A percentile compares a stretch with the other conserved stretches of the same genome.
Conservation (phyloP, 1,140 invertebrate genomes). For the Drosophila albomicans region DNA sequence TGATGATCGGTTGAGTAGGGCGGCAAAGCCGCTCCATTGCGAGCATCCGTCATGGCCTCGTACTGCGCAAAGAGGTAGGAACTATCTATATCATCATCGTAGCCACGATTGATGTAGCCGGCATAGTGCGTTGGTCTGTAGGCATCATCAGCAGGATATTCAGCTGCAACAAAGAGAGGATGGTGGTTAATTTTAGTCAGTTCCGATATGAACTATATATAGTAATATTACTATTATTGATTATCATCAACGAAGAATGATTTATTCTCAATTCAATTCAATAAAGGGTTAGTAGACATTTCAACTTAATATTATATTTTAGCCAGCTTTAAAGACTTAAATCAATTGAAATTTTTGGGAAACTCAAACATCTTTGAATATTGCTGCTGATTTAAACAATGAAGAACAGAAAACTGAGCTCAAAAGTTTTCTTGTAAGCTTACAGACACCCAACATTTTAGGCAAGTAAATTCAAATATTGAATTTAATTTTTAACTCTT, state of each 20-base stretch:
- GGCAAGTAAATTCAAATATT: no score
- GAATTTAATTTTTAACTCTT: no score
- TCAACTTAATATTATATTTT: no score
- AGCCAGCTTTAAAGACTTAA: no score
- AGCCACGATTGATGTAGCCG: slow-evolving; percentile 72
- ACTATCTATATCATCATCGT: slow-evolving; percentile 79
- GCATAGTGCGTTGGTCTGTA: slow-evolving; percentile 58
- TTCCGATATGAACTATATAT: not conserved
- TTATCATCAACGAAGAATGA: not conserved
- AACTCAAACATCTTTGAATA: no score
- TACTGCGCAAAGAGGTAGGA: slow-evolving; percentile 74
- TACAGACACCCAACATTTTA: no score
- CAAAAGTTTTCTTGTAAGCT: no score
- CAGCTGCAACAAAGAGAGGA: slow-evolving; percentile 36
- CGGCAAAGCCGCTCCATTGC: slow-evolving; percentile 41
- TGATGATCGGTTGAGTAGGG: slow-evolving; percentile 39
- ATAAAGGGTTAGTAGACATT: no score
- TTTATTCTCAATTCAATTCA: no score
- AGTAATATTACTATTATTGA: not conserved
- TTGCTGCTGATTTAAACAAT: no score
- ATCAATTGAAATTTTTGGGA: no score
- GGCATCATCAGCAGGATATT: slow-evolving; percentile 61
- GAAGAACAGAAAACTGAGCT: no score
- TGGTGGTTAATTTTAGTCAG: not conserved
- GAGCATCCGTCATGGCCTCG: slow-evolving; percentile 60